phyloP scores from a whole-genome alignment of 2,113 vertebrate species.

The Neogobius melanostomus region DNA sequence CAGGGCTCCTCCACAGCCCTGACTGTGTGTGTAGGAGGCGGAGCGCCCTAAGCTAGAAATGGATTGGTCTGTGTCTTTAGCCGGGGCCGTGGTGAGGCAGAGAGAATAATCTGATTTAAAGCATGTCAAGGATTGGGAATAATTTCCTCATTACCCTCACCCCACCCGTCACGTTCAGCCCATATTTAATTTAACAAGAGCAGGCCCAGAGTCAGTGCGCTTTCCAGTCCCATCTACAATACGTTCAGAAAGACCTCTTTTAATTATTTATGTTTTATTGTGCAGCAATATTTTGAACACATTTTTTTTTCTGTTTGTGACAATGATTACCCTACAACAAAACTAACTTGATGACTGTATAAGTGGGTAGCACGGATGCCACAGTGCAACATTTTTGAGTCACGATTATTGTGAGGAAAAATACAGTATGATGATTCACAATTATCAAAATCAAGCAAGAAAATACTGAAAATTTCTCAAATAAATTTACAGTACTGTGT shows the following conservation, averaged over 20 bases:
- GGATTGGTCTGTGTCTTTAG: slow-evolving; percentile 60
- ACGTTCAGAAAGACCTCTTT: neutral
- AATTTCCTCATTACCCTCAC: slow-evolving; percentile 72
- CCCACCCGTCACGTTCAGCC: slow-evolving; percentile 66
- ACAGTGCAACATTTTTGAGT: no score
- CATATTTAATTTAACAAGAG: slow-evolving; percentile 73
- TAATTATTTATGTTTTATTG: neutral
- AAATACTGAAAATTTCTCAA: no score
- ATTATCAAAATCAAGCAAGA: no score
- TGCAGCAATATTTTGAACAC: no score
- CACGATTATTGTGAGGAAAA: no score
- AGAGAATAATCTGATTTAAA: slow-evolving; percentile 77
- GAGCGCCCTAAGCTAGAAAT: slow-evolving; percentile 59
- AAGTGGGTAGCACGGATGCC: no score
- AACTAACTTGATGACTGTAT: no score
- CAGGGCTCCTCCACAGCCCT: slow-evolving; percentile 46
- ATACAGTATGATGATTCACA: no score
- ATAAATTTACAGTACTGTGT: no score
- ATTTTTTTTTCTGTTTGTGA: no score
- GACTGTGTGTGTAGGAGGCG: slow-evolving; percentile 41
- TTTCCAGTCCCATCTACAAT: neutral
- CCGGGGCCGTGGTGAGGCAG: slow-evolving; percentile 52
- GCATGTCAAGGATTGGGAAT: slow-evolving; percentile 74
- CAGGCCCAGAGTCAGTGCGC: slow-evolving; percentile 33
- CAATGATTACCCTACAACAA: no score